These are phyloP conservation scores for Danio choprae DNA, from an alignment of 2,797 vertebrate genomes.

Conservation along the genomic window DNA sequence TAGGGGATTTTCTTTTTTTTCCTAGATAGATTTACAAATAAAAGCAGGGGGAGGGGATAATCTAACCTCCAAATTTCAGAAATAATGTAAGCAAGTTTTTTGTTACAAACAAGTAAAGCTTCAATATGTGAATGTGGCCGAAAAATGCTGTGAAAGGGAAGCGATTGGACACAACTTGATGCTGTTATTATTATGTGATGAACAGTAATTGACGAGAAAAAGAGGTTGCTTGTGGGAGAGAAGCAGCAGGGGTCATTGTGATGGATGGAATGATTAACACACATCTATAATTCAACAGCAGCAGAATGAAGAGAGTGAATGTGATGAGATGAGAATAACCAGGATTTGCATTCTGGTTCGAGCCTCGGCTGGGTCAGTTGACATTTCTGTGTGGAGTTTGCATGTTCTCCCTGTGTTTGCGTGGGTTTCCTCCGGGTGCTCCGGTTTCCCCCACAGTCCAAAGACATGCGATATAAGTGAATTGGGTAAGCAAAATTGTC, in stretches of 20 bases:
- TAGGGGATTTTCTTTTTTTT: constrained; percentile 61
- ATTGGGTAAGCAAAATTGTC: too few relatives aligned
- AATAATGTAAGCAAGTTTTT: constrained; percentile 45
- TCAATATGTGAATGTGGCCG: neutral
- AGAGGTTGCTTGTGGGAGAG: neutral
- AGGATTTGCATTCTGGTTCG: constrained; percentile 1
- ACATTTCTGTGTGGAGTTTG: too few relatives aligned
- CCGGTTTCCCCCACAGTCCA: too few relatives aligned
- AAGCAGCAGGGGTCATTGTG: constrained; percentile 41
- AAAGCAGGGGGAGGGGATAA: constrained; percentile 44
- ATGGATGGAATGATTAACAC: constrained; percentile 66
- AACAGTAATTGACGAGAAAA: neutral
- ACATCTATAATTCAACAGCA: constrained; percentile 74
- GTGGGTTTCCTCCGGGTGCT: too few relatives aligned
- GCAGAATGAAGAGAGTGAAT: neutral
- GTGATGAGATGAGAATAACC: neutral
- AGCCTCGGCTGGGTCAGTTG: too few relatives aligned
- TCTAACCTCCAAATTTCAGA: constrained; percentile 37
- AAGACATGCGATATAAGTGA: too few relatives aligned
- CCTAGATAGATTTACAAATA: constrained; percentile 56
- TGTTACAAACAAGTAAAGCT: neutral
- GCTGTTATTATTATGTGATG: neutral
- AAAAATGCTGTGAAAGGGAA: neutral
- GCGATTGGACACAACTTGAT: neutral
- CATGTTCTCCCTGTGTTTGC: too few relatives aligned